Evolutionary conservation across 1,140 invertebrate genomes (phyloP).

Genomic region (Lordiphosa clarofinis): DNA sequence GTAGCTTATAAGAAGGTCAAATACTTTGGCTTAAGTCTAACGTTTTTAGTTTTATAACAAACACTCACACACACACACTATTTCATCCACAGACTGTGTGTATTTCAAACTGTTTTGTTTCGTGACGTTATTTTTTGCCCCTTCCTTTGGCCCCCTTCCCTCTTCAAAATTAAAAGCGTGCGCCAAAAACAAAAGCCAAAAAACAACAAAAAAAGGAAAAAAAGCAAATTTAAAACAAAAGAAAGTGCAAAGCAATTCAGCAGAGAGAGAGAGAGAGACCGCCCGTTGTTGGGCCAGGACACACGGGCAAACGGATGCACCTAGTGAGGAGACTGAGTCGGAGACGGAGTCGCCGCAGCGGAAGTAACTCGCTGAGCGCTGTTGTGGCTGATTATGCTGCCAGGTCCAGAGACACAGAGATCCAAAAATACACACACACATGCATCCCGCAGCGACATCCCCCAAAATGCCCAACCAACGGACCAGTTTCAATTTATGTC

Average conservation of each 20-base stretch:
- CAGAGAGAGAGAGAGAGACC: neutral
- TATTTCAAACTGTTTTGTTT: too few species aligned
- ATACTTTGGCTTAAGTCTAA: too few species aligned
- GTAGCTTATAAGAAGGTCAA: too few species aligned
- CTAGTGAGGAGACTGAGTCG: slow-evolving; percentile 35
- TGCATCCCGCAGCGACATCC: slow-evolving; percentile 35
- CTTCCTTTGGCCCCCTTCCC: neutral
- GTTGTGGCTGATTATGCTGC: slow-evolving; percentile 79
- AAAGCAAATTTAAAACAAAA: slow-evolving; percentile 70
- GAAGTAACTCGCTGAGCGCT: slow-evolving; percentile 76
- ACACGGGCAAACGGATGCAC: slow-evolving; percentile 54
- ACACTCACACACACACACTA: too few species aligned
- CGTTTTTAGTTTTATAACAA: too few species aligned
- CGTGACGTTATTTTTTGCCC: too few species aligned
- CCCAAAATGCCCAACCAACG: slow-evolving; percentile 22
- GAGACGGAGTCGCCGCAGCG: slow-evolving; percentile 64
- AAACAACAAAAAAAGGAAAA: too few species aligned
- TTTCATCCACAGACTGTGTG: too few species aligned
- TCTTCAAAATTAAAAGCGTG: slow-evolving; percentile 40
- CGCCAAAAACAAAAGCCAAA: slow-evolving; percentile 6
- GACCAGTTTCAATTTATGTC: slow-evolving; percentile 50
- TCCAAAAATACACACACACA: too few species aligned
- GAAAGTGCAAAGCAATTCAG: slow-evolving; percentile 72
- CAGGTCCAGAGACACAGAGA: slow-evolving; percentile 46
- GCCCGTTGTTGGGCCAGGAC: slow-evolving; percentile 11